These are phyloP conservation scores for Eutrigla gurnardus DNA, from an alignment of 2,797 vertebrate genomes.

Conservation along the genomic window DNA sequence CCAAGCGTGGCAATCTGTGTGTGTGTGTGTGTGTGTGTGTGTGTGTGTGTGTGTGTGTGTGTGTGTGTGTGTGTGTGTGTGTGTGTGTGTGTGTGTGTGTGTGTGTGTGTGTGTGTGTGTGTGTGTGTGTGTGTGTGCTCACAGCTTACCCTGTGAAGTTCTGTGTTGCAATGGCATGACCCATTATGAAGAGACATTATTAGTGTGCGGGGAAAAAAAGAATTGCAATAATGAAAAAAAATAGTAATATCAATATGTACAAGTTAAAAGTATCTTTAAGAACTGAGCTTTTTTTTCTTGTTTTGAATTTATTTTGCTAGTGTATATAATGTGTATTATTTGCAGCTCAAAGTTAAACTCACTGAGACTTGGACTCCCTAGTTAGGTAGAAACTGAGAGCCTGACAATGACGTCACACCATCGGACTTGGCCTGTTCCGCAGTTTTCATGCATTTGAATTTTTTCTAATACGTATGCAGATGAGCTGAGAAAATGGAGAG, in stretches of 20 bases:
- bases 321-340: not conserved
- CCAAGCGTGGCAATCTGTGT: not conserved
- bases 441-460: no score
- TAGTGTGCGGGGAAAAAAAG: constrained; percentile 18
- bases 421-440: no score
- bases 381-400: not conserved
- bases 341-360: not conserved
- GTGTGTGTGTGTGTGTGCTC: not conserved
- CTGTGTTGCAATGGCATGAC: constrained; percentile 28
- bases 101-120: no score
- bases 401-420: not conserved
- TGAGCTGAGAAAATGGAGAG: not conserved
- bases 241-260: not conserved
- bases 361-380: not conserved
- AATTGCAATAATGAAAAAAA: constrained; percentile 11
- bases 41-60: no score
- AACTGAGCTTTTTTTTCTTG: not conserved
- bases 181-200: constrained; percentile 40
- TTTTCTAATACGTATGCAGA: not conserved
- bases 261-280: not conserved
- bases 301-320: not conserved
- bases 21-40: not conserved
- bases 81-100: no score
- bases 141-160: constrained; percentile 36
- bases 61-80: no score